A percentile compares a stretch with the other conserved stretches of the same genome.
Conservation (phyloP, 92 coral and sea anemone genomes). For the Plumapathes pennacea region DNA sequence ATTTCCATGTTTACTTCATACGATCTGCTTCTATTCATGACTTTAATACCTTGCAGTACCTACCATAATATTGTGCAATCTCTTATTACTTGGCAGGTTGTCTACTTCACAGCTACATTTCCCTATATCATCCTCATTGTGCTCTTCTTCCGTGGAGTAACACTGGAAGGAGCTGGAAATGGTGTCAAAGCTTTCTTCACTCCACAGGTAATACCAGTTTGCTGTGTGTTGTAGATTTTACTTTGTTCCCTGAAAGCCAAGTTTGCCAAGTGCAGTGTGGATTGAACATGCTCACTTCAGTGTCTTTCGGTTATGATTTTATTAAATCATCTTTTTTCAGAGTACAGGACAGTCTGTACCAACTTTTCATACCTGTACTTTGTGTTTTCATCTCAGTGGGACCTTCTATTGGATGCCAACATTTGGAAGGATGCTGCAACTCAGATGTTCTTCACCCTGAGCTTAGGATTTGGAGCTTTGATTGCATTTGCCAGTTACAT, state of each 20-base stretch:
- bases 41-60: too few species aligned
- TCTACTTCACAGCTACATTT: conserved; percentile 86
- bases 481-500: conserved; percentile 97
- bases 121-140: conserved; percentile 77
- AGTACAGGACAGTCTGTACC: too few species aligned
- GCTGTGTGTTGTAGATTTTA: too few species aligned
- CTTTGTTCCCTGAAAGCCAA: too few species aligned
- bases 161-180: conserved; percentile 86
- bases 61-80: too few species aligned
- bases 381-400: conserved; percentile 80
- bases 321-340: background rate
- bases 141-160: conserved; percentile 87
- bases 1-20: too few species aligned
- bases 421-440: conserved; percentile 99
- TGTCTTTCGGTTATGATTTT: conserved; percentile 2
- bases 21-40: too few species aligned
- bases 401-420: conserved; percentile 63
- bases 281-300: too few species aligned
- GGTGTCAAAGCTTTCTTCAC: conserved; percentile 73
- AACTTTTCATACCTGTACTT: too few species aligned
- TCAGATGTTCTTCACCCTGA: conserved; percentile 97
- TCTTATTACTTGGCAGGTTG: conserved; percentile 60
- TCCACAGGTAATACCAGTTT: conserved; percentile 75
- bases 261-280: too few species aligned
- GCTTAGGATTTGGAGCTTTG: conserved; percentile 97